Evolutionary conservation across 2,113 vertebrate species (phyloP).

Genomic region (Pygoscelis adeliae): DNA sequence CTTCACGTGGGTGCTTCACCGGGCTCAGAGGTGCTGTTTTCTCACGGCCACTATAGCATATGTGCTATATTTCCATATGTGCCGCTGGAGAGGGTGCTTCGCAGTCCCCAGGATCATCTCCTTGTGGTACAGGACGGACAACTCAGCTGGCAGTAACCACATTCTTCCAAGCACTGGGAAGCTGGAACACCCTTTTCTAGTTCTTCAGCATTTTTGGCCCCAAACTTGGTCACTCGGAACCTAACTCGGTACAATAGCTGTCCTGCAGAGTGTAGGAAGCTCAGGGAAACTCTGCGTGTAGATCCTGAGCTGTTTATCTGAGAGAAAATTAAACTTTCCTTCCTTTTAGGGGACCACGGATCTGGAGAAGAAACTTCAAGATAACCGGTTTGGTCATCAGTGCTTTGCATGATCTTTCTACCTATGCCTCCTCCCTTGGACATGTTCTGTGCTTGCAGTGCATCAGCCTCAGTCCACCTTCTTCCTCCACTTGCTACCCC

Average conservation of each 20-base stretch:
- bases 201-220: background rate
- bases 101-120: background rate
- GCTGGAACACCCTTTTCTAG: background rate
- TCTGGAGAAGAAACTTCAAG: background rate
- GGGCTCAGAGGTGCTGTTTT: background rate
- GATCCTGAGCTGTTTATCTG: background rate
- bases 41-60: rapidly evolving
- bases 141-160: background rate
- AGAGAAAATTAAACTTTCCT: background rate
- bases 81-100: background rate
- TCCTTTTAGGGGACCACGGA: background rate
- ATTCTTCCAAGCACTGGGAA: background rate
- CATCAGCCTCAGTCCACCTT: background rate
- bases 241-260: background rate
- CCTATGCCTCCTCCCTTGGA: background rate
- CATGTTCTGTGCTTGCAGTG: background rate
- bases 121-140: background rate
- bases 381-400: background rate
- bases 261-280: background rate
- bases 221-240: background rate
- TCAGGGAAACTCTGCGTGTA: background rate
- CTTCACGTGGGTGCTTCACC: background rate
- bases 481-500: background rate
- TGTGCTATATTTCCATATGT: background rate
- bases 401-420: background rate